Conservation (phyloP, 2,113 vertebrate genomes). For the Emydura subglobosa region DNA sequence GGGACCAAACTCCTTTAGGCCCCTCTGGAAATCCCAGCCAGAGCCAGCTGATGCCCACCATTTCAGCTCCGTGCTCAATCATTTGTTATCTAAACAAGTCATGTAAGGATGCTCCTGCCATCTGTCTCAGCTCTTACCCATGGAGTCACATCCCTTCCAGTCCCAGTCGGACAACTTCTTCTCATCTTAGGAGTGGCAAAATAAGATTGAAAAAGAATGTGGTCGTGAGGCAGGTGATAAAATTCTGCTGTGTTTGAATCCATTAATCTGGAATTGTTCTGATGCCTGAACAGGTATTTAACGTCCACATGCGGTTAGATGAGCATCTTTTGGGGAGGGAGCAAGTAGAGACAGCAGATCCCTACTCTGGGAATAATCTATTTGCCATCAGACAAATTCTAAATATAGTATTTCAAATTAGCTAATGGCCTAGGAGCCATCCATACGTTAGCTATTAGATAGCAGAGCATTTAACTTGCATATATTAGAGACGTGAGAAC, state of each 20-base stretch:
- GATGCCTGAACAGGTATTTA: conserved; percentile 49
- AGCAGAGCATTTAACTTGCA: not conserved
- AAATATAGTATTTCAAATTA: not conserved
- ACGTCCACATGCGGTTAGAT: conserved; percentile 36
- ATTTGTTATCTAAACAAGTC: conserved; percentile 62
- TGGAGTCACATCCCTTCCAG: conserved; percentile 70
- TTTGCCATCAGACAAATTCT: conserved; percentile 8
- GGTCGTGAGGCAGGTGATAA: conserved; percentile 72
- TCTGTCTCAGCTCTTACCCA: conserved; percentile 70
- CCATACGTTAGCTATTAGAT: not conserved
- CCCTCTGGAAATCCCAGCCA: conserved; percentile 32
- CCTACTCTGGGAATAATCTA: conserved; percentile 27
- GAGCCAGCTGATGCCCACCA: conserved; percentile 45
- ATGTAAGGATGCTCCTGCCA: conserved; percentile 67
- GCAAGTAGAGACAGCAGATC: conserved; percentile 46
- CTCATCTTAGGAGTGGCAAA: conserved; percentile 72
- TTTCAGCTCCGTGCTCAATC: conserved; percentile 28
- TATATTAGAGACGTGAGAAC: not conserved
- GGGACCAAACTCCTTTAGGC: not conserved
- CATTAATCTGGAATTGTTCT: conserved; percentile 60
- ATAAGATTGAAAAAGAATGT: conserved; percentile 71
- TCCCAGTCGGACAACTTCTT: conserved; percentile 69
- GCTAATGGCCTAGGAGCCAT: not conserved
- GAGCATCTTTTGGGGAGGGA: not conserved
- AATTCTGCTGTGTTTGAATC: conserved; percentile 67